Evolutionary conservation across 2,113 vertebrate species (phyloP).

Genomic region (Cyanoderma ruficeps): DNA sequence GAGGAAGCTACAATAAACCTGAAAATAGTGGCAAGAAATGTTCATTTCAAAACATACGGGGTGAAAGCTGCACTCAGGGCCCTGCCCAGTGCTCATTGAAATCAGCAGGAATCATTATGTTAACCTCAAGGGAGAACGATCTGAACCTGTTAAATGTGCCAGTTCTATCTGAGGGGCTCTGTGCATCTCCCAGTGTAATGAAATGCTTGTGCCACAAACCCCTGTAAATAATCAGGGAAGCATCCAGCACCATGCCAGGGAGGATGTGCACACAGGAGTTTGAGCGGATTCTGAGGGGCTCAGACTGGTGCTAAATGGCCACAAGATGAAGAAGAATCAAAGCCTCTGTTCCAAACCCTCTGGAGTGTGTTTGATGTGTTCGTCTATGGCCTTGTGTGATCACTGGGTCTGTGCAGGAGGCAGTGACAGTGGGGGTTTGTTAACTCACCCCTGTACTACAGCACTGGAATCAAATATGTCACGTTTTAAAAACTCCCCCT

Average conservation of each 20-base stretch:
- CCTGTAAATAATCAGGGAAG: not conserved
- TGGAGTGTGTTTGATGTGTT: not conserved
- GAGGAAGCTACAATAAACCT: conserved; percentile 51
- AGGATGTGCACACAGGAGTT: not conserved
- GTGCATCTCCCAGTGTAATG: not conserved
- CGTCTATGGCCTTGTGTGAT: not conserved
- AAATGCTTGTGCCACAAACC: not conserved
- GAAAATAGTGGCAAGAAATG: conserved; percentile 35
- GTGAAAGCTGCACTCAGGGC: not conserved
- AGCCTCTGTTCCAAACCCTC: not conserved
- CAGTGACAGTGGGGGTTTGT: not conserved
- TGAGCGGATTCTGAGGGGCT: not conserved
- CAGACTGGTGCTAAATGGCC: not conserved
- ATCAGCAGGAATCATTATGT: not conserved
- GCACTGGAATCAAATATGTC: not conserved
- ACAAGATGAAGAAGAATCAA: not conserved
- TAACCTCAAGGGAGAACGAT: not conserved
- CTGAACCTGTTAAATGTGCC: not conserved
- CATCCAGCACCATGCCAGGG: not conserved
- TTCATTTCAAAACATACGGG: not conserved
- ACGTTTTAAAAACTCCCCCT: not conserved
- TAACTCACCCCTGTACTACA: too few relatives aligned
- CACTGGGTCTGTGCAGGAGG: not conserved
- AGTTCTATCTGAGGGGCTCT: not conserved
- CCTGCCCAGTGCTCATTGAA: not conserved